Evolutionary conservation across 2,113 vertebrate genomes (phyloP).

Genomic region (Pterocles gutturalis): DNA sequence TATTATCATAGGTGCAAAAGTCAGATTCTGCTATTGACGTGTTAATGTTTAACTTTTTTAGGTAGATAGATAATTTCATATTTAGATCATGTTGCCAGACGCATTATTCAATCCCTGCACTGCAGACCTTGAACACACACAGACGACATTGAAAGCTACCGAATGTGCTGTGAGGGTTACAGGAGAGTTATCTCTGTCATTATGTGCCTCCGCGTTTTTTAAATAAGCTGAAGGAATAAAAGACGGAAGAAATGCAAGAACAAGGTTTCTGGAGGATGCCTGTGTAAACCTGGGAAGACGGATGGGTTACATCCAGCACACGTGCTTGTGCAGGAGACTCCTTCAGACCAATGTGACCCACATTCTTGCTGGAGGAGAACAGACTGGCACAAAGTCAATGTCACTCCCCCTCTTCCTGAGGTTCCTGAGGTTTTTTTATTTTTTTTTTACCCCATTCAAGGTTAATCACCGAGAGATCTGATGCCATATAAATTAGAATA

Average conservation of each 20-base stretch:
- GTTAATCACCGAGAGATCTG: neutral
- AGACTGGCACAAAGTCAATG: neutral
- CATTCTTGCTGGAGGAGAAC: neutral
- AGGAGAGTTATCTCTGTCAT: neutral
- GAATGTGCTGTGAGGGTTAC: neutral
- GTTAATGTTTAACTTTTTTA: neutral
- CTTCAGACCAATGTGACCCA: neutral
- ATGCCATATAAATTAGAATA: neutral
- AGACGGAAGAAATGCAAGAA: neutral
- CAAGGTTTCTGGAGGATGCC: neutral
- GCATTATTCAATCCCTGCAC: neutral
- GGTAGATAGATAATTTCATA: neutral
- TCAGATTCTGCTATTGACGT: neutral
- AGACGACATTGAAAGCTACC: neutral
- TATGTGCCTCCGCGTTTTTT: neutral
- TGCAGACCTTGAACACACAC: neutral
- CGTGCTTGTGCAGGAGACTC: fast-evolving
- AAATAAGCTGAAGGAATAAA: neutral
- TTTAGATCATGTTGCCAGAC: conserved; percentile 2
- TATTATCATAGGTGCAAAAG: neutral
- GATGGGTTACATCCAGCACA: neutral
- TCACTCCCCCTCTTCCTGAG: neutral
- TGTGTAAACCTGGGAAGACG: neutral
- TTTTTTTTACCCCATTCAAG: neutral
- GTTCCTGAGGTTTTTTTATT: neutral